Percentiles rank a stretch among this genome's conserved stretches.
These are phyloP conservation scores for Tachysurus fulvidraco DNA, from an alignment of 2,113 vertebrate genomes.

Conservation along the genomic window DNA sequence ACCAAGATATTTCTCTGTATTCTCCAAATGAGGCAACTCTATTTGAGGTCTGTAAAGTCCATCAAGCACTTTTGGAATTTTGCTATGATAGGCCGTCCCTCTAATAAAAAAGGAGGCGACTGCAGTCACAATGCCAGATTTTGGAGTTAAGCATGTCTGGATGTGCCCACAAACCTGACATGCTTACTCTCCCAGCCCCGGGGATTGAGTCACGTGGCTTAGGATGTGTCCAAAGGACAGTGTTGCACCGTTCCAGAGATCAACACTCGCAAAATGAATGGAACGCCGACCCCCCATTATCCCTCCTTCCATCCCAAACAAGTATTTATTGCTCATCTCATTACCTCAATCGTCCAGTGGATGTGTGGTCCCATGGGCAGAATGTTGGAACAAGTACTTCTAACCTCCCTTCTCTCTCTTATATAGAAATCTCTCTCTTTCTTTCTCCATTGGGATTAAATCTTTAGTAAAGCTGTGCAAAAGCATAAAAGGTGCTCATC, in stretches of 20 bases:
- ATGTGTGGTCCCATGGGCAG: conserved; percentile 69
- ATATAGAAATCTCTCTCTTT: conserved; percentile 62
- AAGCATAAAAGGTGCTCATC: conserved; percentile 75
- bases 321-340: conserved; percentile 78
- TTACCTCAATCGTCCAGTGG: conserved; percentile 69
- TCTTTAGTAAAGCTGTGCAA: conserved; percentile 81
- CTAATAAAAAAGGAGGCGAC: not conserved
- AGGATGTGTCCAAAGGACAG: conserved; percentile 69
- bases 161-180: conserved; percentile 40
- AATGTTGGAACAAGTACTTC: conserved; percentile 69
- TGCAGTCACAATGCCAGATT: conserved; percentile 39
- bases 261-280: not conserved
- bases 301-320: conserved; percentile 67
- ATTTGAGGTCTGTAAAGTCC: conserved; percentile 13
- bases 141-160: conserved; percentile 48
- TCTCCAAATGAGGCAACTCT: conserved; percentile 18
- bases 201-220: conserved; percentile 69
- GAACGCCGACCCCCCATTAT: not conserved
- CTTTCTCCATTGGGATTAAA: conserved; percentile 62
- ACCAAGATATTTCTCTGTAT: not conserved
- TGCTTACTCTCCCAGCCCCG: conserved; percentile 58
- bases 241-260: conserved; percentile 47
- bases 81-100: not conserved
- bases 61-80: conserved; percentile 34
- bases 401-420: conserved; percentile 60